These are phyloP conservation scores for Chloroceryle amazona DNA, from an alignment of 2,797 vertebrate genomes.

Conservation along the genomic window DNA sequence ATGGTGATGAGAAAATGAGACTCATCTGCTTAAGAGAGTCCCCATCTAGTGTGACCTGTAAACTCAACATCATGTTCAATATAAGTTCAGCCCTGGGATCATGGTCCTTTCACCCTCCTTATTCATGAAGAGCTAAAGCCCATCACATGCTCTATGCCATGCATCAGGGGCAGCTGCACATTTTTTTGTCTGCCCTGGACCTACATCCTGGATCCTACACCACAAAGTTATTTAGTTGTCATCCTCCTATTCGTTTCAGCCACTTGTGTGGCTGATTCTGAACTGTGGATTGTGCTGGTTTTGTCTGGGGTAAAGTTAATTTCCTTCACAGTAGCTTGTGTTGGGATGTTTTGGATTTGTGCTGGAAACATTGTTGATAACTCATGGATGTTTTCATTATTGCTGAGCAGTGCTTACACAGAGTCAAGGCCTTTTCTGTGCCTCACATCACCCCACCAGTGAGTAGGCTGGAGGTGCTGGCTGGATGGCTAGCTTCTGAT, in stretches of 20 bases:
- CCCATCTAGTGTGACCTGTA: rapidly evolving
- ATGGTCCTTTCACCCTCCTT: not conserved
- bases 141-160: not conserved
- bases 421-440: not conserved
- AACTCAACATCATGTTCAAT: rapidly evolving
- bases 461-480: not conserved
- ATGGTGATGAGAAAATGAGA: not conserved
- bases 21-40: not conserved
- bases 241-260: not conserved
- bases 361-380: not conserved
- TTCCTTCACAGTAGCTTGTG: not conserved
- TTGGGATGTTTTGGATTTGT: not conserved
- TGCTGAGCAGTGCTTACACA: not conserved
- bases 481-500: not conserved
- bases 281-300: not conserved
- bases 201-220: not conserved
- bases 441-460: not conserved
- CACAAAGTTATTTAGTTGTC: not conserved
- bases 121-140: not conserved
- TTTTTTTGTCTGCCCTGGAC: not conserved
- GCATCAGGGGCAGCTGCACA: not conserved
- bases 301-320: not conserved
- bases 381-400: not conserved
- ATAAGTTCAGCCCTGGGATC: not conserved
- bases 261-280: not conserved